phyloP scores from a whole-genome alignment of 2,113 vertebrate genomes.

The Hemicordylus capensis region DNA sequence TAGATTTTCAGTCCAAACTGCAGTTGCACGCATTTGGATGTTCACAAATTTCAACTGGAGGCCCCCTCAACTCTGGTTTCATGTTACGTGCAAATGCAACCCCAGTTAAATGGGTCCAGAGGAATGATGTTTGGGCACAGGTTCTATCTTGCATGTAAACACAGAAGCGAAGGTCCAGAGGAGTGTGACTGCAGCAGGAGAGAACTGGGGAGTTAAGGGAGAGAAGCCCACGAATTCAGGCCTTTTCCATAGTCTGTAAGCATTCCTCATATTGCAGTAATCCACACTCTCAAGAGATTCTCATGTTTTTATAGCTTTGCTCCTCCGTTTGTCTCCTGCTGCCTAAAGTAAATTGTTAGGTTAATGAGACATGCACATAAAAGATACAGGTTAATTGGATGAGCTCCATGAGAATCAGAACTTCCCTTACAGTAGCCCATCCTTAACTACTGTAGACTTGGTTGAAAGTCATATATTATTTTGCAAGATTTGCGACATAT shows the following conservation, averaged over 20 bases:
- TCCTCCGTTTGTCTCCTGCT: constrained; percentile 1
- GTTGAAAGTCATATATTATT: constrained; percentile 21
- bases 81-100: no score
- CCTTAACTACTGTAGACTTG: not conserved
- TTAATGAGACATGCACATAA: not conserved
- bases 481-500: not conserved
- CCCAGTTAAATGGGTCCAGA: no score
- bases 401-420: not conserved
- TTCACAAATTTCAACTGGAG: no score
- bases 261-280: not conserved
- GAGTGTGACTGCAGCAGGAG: not conserved
- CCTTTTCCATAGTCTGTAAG: not conserved
- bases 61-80: no score
- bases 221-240: not conserved
- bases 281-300: not conserved
- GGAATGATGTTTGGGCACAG: no score
- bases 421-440: not conserved
- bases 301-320: not conserved
- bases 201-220: not conserved
- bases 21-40: no score
- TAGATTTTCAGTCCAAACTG: no score
- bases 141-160: not conserved
- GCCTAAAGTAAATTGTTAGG: not conserved
- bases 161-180: not conserved
- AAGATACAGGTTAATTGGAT: not conserved